Evolutionary conservation across 2,797 vertebrate species (phyloP).

Genomic region (Megaceryle alcyon): DNA sequence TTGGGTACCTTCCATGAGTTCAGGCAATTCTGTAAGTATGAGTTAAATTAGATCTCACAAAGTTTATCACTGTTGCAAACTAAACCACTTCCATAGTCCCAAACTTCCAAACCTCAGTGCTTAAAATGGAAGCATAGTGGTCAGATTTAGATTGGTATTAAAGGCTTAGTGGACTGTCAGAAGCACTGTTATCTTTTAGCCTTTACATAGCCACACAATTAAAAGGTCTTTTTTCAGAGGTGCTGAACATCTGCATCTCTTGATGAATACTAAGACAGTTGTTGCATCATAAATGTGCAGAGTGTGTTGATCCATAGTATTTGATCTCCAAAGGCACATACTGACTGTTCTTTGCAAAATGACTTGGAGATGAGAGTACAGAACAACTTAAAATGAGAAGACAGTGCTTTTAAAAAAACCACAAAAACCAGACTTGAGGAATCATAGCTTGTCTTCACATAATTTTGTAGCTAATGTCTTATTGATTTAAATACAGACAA

Average conservation of each 20-base stretch:
- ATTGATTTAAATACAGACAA: background rate
- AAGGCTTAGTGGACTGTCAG: background rate
- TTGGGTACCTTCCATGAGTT: background rate
- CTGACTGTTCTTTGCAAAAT: background rate
- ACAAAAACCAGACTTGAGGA: background rate
- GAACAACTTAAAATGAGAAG: background rate
- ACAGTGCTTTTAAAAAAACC: background rate
- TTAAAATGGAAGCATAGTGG: background rate
- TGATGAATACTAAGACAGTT: background rate
- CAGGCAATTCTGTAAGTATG: background rate
- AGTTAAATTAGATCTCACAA: background rate
- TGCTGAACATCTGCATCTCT: conserved; percentile 15
- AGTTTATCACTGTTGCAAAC: background rate
- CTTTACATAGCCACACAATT: background rate
- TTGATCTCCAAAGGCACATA: background rate
- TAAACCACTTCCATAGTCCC: background rate
- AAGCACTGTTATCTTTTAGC: conserved; percentile 28
- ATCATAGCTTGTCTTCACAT: background rate
- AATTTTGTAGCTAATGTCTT: background rate
- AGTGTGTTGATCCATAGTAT: background rate
- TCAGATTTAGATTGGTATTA: background rate
- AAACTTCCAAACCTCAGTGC: background rate
- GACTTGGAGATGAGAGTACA: background rate
- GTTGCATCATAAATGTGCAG: background rate
- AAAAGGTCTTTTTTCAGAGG: conserved; percentile 14